Percentiles rank a stretch among this genome's conserved stretches.
These are phyloP conservation scores for Drosophila repleta DNA, from an alignment of 1,140 invertebrate genomes.

Conservation along the genomic window DNA sequence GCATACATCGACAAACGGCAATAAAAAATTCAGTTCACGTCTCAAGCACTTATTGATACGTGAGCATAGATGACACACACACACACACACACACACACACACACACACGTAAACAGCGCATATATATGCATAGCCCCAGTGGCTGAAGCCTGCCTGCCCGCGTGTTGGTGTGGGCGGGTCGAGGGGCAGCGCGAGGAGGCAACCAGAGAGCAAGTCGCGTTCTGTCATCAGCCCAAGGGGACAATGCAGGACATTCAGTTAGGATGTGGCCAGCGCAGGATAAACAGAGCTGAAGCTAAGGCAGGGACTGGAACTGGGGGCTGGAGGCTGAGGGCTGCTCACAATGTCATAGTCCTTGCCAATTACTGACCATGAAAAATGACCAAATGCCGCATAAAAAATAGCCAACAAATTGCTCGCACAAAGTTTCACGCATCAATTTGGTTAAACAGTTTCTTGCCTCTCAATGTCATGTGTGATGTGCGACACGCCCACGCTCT, in stretches of 20 bases:
- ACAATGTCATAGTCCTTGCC: constrained; percentile 45
- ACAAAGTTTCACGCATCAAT: constrained; percentile 50
- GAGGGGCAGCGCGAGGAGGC: background rate
- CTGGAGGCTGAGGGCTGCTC: constrained; percentile 10
- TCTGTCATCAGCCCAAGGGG: constrained; percentile 51
- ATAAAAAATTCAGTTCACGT: constrained; percentile 80
- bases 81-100: constrained; percentile 3
- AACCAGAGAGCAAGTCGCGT: constrained; percentile 26
- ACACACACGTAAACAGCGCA: constrained; percentile 61
- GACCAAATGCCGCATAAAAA: constrained; percentile 51
- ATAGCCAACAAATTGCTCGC: constrained; percentile 20
- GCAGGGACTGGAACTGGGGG: background rate
- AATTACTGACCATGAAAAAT: constrained; percentile 79
- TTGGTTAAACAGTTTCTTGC: constrained; percentile 33
- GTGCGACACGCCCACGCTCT: background rate
- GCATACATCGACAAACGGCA: constrained; percentile 57
- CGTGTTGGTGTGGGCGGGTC: constrained; percentile 23
- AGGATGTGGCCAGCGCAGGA: background rate
- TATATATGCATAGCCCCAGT: constrained; percentile 68
- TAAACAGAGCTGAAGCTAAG: background rate
- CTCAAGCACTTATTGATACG: constrained; percentile 80
- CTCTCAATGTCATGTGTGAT: constrained; percentile 3
- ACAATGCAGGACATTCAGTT: constrained; percentile 38
- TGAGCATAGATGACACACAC: constrained; percentile 75
- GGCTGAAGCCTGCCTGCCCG: constrained; percentile 18